Evolutionary conservation across 2,113 vertebrate species (phyloP).

Genomic region (Hippolais icterina): DNA sequence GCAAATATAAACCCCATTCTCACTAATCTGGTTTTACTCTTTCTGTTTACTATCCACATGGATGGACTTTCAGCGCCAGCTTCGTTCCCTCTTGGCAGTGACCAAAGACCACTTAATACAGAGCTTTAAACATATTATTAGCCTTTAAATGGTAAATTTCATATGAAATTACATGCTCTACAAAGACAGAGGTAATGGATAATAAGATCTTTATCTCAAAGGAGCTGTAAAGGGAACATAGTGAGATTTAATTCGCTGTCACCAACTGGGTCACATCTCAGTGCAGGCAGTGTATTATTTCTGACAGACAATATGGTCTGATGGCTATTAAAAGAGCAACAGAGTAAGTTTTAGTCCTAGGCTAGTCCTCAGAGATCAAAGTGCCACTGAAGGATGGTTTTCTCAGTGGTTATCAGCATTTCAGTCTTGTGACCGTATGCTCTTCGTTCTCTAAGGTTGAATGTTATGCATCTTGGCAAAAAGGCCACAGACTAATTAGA

Average conservation of each 20-base stretch:
- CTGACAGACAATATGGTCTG: conserved; percentile 17
- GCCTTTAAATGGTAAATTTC: neutral
- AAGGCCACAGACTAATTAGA: neutral
- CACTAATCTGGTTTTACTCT: neutral
- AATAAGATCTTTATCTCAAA: conserved; percentile 14
- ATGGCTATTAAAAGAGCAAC: neutral
- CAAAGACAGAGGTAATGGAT: neutral
- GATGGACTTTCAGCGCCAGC: neutral
- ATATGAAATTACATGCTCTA: neutral
- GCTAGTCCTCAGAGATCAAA: neutral
- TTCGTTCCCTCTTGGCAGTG: neutral
- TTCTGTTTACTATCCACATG: neutral
- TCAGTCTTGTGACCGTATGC: neutral
- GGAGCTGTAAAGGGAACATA: neutral
- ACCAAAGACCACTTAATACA: neutral
- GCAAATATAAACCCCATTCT: neutral
- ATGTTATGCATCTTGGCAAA: neutral
- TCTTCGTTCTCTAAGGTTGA: neutral
- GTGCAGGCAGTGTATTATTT: neutral
- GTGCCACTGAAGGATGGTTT: neutral
- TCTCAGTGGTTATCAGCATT: neutral
- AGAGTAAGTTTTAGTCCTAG: neutral
- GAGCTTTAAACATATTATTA: neutral
- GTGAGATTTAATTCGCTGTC: neutral
- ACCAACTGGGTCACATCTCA: conserved; percentile 17